A percentile compares a stretch with the other conserved stretches of the same genome.
Conservation (phyloP, 2,888 invertebrate genomes). For the Microctonus hyperodae region DNA sequence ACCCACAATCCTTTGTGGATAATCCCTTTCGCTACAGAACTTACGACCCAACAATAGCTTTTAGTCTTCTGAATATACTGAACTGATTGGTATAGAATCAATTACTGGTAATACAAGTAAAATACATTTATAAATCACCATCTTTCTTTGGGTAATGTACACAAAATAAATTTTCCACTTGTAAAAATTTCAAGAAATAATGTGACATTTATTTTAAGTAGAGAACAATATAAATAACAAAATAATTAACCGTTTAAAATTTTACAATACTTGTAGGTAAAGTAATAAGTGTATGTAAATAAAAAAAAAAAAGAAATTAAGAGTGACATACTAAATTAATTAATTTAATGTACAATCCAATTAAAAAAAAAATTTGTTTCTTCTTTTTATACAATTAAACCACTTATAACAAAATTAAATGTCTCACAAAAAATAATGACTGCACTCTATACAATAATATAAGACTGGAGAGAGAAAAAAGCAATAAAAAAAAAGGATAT, state of each 20-base stretch:
- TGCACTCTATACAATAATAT: background rate
- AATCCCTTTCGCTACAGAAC: background rate
- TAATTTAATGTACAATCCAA: background rate
- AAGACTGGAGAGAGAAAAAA: background rate
- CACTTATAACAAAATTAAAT: background rate
- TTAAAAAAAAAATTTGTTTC: background rate
- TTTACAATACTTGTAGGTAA: constrained; percentile 33
- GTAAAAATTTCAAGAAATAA: constrained; percentile 2
- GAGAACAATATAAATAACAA: constrained; percentile 21
- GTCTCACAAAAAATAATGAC: background rate
- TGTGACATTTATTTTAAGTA: constrained; percentile 13
- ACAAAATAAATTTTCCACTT: too few species aligned
- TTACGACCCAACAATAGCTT: background rate
- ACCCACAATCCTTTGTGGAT: background rate
- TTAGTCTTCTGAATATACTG: background rate
- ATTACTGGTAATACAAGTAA: too few species aligned
- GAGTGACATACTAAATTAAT: background rate
- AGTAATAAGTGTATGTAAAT: constrained; percentile 11
- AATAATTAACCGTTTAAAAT: constrained; percentile 10
- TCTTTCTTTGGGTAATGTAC: too few species aligned
- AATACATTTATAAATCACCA: too few species aligned
- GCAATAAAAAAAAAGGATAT: background rate
- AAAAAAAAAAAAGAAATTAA: background rate
- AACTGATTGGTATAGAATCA: background rate
- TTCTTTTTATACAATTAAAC: background rate